phyloP scores from a whole-genome alignment of 1,140 invertebrate species.

The Protaetia brevitarsis region DNA sequence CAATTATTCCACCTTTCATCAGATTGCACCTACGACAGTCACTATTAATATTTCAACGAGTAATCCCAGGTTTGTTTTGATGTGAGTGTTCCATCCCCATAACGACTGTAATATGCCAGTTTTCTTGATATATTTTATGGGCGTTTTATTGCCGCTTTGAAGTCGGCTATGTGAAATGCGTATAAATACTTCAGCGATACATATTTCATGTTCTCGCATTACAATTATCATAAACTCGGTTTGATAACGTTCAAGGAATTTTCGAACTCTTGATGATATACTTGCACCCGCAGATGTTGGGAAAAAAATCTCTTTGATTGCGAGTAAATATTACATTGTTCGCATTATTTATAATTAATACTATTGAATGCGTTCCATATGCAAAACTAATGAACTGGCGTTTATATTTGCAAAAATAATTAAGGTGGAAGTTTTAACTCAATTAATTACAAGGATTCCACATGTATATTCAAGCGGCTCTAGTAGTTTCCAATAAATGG shows the following conservation, averaged over 20 bases:
- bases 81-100: constrained; percentile 1
- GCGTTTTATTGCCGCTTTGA: constrained; percentile 1
- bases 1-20: not conserved
- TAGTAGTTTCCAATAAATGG: too few relatives aligned
- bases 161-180: not conserved
- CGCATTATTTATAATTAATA: too few relatives aligned
- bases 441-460: too few relatives aligned
- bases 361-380: too few relatives aligned
- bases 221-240: constrained; percentile 1
- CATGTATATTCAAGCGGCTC: too few relatives aligned
- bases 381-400: too few relatives aligned
- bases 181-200: not conserved
- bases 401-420: too few relatives aligned
- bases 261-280: not conserved
- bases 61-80: not conserved
- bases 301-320: too few relatives aligned
- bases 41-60: not conserved
- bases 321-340: too few relatives aligned
- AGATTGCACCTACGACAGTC: not conserved
- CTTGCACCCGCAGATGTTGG: not conserved
- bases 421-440: too few relatives aligned
- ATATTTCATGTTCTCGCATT: not conserved
- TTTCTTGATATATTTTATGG: constrained; percentile 15
- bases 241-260: not conserved
- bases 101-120: not conserved